Evolutionary conservation across 1,140 invertebrate genomes (phyloP), one percentile per base, ranked within the genome.

Genomic region (Drosophila dunni): DNA sequence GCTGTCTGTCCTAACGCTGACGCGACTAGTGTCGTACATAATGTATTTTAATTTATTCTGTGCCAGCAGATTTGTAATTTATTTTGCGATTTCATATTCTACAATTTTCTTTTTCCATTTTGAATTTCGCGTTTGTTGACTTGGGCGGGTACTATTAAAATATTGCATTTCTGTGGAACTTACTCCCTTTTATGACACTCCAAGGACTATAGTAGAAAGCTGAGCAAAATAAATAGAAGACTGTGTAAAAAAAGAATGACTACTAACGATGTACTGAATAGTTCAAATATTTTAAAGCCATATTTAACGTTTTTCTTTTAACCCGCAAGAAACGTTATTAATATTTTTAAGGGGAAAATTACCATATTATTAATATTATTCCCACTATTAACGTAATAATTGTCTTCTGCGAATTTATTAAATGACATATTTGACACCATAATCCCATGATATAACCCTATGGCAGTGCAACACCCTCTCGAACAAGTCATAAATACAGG

Each of bases 31-130:
- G 83, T 82, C 57, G 83, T 66, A 64, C 68, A 61, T 82, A 88
- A 88, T 86, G 82, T 75, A 51, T 63, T 73, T 79, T 79, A 81
- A 86, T 86, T 76, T 86, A 86, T 86, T 86, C 82, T 68, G 60
- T 75, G 64, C 71, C 75, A 82, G 61, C 61, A 53, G 63, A 67
- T 81, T 53, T 76, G 42, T 50, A 81, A 56, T 56, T 79, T 70
- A 76, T 66, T 79, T 63, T 67, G 9, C 50, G 61, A 77, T 65
- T 79, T 69, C 53, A 79, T 69, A 40, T 68, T 65, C 46, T 60
- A 8, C 56, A 34, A 17, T 17, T 48, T 50, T 15, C 7, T 67
- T 24, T 38, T 24, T 54, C 33, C 36, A 40, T 38, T 29, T 34
- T 29, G 24, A 6, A 51, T 54, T 20, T 42, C 17, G 20, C 7